Percentiles rank a stretch among this genome's conserved stretches.
Conservation (phyloP, 37 sponge, comb jelly and placozoan genomes). For the Mnemiopsis leidyi region DNA sequence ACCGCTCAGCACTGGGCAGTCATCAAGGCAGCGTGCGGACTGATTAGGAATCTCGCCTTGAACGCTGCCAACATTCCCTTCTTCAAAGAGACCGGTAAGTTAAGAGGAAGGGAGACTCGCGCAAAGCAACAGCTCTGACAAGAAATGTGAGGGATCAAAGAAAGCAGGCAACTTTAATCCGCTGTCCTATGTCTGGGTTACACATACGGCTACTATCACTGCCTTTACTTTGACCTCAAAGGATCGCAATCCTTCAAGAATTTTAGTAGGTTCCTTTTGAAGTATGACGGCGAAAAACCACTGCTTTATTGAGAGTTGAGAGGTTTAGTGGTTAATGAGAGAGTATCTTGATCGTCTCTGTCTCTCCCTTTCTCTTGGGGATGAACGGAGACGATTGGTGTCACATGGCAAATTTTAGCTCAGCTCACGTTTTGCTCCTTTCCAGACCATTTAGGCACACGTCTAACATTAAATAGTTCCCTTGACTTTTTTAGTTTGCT, state of each 20-base stretch:
- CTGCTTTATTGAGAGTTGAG: neutral
- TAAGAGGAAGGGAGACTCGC: too few species aligned
- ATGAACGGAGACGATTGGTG: too few species aligned
- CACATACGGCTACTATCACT: neutral
- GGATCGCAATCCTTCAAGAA: neutral
- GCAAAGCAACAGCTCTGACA: neutral
- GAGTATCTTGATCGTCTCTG: neutral
- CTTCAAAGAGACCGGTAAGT: slow-evolving; percentile 38
- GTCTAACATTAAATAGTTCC: too few species aligned
- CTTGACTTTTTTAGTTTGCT: neutral
- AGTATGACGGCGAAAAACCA: neutral
- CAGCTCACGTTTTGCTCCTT: neutral
- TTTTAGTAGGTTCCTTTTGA: neutral
- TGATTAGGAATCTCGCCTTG: slow-evolving; percentile 52
- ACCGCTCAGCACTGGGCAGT: slow-evolving; percentile 62
- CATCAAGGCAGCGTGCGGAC: slow-evolving; percentile 48
- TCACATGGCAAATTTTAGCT: neutral
- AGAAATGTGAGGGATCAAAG: neutral
- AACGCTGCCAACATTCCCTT: slow-evolving; percentile 4
- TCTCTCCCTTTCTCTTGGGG: neutral
- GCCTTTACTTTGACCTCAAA: neutral
- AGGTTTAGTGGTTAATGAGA: neutral
- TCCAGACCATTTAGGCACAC: neutral
- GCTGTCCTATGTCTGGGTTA: neutral
- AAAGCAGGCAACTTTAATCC: neutral